Evolutionary conservation across 2,797 vertebrate genomes (phyloP).

Genomic region (Agapornis canus): DNA sequence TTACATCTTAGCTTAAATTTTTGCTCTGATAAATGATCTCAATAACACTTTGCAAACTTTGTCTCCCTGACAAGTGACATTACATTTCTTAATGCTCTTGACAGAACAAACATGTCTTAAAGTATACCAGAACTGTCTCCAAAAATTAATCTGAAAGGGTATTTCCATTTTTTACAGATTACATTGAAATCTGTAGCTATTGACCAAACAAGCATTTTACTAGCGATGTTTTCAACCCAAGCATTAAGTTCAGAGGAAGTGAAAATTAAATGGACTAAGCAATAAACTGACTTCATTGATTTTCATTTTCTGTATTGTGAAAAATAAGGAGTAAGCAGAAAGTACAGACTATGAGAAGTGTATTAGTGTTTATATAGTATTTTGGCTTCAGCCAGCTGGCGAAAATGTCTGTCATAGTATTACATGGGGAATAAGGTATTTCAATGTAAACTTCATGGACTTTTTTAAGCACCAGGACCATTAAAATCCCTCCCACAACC

Average conservation of each 20-base stretch:
- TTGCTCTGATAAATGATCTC: background rate
- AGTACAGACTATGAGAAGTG: background rate
- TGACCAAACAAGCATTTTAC: background rate
- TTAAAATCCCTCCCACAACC: background rate
- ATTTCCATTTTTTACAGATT: background rate
- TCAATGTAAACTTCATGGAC: background rate
- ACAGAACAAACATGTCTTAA: background rate
- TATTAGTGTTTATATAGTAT: background rate
- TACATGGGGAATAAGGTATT: background rate
- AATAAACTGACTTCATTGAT: background rate
- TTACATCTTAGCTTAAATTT: background rate
- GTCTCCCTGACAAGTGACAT: background rate
- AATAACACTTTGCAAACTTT: background rate
- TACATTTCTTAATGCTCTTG: background rate
- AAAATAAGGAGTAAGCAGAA: background rate
- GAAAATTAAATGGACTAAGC: slow-evolving; percentile 23
- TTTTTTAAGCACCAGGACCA: background rate
- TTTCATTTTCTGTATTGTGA: background rate
- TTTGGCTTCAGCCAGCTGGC: background rate
- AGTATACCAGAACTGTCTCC: background rate
- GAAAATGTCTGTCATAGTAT: background rate
- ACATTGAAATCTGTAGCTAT: background rate
- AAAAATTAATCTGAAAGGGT: background rate
- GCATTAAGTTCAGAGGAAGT: background rate
- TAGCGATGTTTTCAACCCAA: background rate